Conservation (phyloP, 2,113 vertebrate genomes). For the Centropus bengalensis region DNA sequence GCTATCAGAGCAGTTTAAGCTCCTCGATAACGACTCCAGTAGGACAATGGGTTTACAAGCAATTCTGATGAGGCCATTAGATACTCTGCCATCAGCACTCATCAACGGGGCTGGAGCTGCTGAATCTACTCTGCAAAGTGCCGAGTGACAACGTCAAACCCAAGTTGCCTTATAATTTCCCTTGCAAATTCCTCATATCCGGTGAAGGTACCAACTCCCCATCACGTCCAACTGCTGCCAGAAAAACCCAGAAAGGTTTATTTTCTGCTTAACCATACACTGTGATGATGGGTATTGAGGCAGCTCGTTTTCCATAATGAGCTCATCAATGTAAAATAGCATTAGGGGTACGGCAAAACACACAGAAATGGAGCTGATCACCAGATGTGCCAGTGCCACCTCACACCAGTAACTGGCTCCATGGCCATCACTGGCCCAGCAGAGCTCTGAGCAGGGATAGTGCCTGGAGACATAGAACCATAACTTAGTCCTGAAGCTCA, state of each 20-base stretch:
- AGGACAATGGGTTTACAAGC: slow-evolving; percentile 42
- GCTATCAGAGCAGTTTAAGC: neutral
- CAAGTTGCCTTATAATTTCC: neutral
- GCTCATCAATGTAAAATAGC: slow-evolving; percentile 26
- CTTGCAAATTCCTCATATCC: neutral
- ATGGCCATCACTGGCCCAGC: neutral
- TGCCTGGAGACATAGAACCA: neutral
- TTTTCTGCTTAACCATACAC: neutral
- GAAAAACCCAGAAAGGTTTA: neutral
- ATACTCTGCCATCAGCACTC: neutral
- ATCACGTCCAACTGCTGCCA: neutral
- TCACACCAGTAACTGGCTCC: neutral
- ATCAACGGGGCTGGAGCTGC: neutral
- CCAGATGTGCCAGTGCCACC: neutral
- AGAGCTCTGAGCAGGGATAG: neutral
- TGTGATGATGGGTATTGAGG: neutral
- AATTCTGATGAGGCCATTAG: slow-evolving; percentile 27
- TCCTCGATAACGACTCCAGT: neutral
- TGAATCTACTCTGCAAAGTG: neutral
- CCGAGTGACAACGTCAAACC: neutral
- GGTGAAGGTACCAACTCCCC: neutral
- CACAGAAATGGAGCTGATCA: neutral
- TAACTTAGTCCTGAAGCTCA: neutral
- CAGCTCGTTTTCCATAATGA: neutral
- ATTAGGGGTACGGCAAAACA: neutral